Conservation (phyloP, 2,888 invertebrate species). For the Abscondita cerata region DNA sequence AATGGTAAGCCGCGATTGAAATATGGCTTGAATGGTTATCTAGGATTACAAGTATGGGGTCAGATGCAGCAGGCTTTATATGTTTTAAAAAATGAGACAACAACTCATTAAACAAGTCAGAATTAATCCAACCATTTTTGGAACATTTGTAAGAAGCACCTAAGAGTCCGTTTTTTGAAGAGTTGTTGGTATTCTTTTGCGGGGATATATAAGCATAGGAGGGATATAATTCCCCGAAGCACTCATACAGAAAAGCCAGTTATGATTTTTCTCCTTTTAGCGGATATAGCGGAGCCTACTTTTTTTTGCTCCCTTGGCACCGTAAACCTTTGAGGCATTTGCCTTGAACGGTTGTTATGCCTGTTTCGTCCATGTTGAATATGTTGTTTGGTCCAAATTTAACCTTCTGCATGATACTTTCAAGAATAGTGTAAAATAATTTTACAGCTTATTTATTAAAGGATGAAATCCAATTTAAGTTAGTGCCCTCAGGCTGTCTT, state of each 20-base stretch:
- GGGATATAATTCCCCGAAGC: constrained; percentile 11
- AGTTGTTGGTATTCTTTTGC: constrained; percentile 12
- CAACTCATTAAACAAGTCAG: constrained; percentile 10
- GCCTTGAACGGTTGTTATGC: constrained; percentile 5
- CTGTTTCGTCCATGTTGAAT: constrained; percentile 1
- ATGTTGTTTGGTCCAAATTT: neutral
- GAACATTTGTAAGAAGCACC: constrained; percentile 18
- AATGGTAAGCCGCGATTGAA: constrained; percentile 11
- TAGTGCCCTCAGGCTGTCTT: neutral
- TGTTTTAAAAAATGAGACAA: constrained; percentile 1
- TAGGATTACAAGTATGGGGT: constrained; percentile 10
- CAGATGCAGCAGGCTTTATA: constrained; percentile 5
- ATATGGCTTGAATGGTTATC: constrained; percentile 20
- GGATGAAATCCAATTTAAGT: neutral
- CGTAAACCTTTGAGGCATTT: neutral
- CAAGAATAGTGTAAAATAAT: neutral
- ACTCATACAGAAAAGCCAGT: constrained; percentile 14
- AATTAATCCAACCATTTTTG: constrained; percentile 22
- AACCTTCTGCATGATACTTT: neutral
- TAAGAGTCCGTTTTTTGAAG: constrained; percentile 25
- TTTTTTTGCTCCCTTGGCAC: neutral
- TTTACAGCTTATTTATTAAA: neutral
- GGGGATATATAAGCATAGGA: constrained; percentile 16
- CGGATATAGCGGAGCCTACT: constrained; percentile 2
- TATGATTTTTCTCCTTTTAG: constrained; percentile 11